phyloP scores from a whole-genome alignment of 2,888 invertebrate species.

The Oscheius sp. region DNA sequence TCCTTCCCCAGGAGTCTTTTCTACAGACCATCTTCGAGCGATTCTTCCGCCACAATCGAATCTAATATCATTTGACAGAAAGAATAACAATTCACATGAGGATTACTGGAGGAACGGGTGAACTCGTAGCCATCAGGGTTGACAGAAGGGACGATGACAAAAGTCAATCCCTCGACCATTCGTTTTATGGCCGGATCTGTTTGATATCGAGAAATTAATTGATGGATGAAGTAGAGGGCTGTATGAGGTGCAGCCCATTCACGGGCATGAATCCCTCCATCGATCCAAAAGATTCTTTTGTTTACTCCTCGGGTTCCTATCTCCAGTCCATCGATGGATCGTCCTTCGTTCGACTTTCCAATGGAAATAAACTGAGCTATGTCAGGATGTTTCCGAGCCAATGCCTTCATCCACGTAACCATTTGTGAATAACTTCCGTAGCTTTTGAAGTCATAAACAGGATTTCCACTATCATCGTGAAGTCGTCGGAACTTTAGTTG shows the following conservation, averaged over 20 bases:
- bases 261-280: conserved; percentile 68
- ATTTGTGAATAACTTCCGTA: conserved; percentile 50
- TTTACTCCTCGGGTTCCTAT: conserved; percentile 57
- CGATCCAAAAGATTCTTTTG: conserved; percentile 69
- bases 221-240: conserved; percentile 69
- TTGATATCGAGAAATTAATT: conserved; percentile 65
- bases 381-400: conserved; percentile 46
- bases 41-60: conserved; percentile 70
- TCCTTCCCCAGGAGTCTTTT: conserved; percentile 61
- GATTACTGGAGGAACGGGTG: conserved; percentile 61
- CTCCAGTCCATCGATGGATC: conserved; percentile 67
- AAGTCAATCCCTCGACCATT: conserved; percentile 64
- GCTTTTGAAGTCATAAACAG: conserved; percentile 46
- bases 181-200: conserved; percentile 61
- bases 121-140: conserved; percentile 70
- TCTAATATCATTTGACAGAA: no score
- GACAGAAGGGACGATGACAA: conserved; percentile 63
- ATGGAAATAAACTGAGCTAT: conserved; percentile 30
- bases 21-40: conserved; percentile 64
- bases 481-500: conserved; percentile 30
- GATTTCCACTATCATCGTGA: conserved; percentile 36
- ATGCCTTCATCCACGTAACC: conserved; percentile 62
- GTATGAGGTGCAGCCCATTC: conserved; percentile 70
- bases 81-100: no score
- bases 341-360: conserved; percentile 41